Evolutionary conservation across 1,140 invertebrate species (phyloP).

Genomic region (Telenomus remus): DNA sequence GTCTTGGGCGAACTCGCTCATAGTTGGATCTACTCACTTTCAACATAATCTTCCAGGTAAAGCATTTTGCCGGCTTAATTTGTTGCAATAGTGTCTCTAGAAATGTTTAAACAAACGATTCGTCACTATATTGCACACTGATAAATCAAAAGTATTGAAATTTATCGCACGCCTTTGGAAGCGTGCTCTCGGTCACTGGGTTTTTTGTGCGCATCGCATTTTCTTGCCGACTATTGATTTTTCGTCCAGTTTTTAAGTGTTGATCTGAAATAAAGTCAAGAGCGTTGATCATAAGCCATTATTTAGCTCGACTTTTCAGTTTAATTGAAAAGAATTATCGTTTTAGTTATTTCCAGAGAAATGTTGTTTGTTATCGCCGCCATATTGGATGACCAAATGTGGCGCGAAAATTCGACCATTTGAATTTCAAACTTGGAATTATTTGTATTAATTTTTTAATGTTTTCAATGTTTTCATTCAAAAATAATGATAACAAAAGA

Average conservation of each 20-base stretch:
- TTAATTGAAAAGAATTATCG: constrained; percentile 34
- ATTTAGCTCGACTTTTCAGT: background rate
- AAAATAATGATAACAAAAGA: too few species aligned
- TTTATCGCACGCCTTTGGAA: constrained; percentile 51
- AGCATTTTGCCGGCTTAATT: constrained; percentile 81
- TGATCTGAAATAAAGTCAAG: too few species aligned
- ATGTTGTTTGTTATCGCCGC: constrained; percentile 33
- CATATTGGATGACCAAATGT: constrained; percentile 46
- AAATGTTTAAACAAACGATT: constrained; percentile 61
- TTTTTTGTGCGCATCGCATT: constrained; percentile 54
- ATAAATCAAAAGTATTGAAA: constrained; percentile 45
- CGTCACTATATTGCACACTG: constrained; percentile 38
- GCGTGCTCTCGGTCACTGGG: constrained; percentile 63
- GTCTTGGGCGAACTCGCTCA: constrained; percentile 35
- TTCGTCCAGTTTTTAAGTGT: background rate
- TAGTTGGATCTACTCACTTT: constrained; percentile 84
- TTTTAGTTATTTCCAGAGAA: constrained; percentile 18
- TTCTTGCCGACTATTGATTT: background rate
- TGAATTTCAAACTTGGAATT: constrained; percentile 10
- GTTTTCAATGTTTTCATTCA: too few species aligned
- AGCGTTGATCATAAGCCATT: background rate
- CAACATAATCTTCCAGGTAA: constrained; percentile 96
- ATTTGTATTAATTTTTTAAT: background rate
- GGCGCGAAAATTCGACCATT: constrained; percentile 15
- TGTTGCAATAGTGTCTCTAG: background rate